Conservation (phyloP, 2,113 vertebrate genomes). For the Phrynosoma platyrhinos region DNA sequence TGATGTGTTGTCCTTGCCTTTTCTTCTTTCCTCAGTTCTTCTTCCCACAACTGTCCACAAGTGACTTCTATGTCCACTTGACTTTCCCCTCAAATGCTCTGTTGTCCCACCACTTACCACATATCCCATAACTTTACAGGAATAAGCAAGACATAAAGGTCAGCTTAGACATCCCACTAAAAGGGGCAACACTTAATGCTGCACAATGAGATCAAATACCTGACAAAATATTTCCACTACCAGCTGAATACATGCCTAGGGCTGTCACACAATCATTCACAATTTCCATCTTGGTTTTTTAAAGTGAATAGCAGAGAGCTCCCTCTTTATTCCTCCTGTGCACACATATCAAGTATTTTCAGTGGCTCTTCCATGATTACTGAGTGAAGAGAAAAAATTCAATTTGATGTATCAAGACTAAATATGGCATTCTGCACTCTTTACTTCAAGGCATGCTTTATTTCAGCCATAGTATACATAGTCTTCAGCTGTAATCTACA, state of each 20-base stretch:
- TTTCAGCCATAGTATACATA: no score
- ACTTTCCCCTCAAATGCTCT: not conserved
- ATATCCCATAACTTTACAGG: not conserved
- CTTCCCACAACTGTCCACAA: no score
- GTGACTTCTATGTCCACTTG: not conserved
- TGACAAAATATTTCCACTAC: not conserved
- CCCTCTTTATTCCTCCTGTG: not conserved
- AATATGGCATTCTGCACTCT: not conserved
- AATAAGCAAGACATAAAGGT: no score
- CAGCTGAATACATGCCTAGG: not conserved
- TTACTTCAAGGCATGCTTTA: not conserved
- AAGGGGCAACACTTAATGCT: not conserved
- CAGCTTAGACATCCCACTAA: no score
- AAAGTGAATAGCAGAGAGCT: no score
- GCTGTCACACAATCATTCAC: no score
- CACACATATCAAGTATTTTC: not conserved
- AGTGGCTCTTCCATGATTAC: not conserved
- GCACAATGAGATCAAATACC: not conserved
- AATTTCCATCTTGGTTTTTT: not conserved
- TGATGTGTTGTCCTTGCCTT: not conserved
- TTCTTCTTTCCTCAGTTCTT: not conserved
- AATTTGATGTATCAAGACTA: not conserved
- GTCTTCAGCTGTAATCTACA: no score
- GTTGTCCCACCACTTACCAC: not conserved
- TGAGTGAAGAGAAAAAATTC: not conserved